Evolutionary conservation across 2,888 invertebrate species (phyloP), one percentile per base, ranked within the genome.

Genomic region (Pollenia angustigena): DNA sequence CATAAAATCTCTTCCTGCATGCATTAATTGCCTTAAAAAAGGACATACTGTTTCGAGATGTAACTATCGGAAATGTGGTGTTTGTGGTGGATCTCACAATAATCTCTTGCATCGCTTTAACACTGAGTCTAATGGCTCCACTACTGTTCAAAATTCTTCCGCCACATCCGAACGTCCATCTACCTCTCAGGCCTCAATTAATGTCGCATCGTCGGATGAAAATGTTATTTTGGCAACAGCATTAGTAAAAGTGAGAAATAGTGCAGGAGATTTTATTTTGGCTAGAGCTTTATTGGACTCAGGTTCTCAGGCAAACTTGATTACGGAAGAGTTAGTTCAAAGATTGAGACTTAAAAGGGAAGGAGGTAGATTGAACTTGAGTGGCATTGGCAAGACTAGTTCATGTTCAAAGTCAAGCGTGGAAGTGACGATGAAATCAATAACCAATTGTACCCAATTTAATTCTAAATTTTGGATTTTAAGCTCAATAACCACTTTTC

Each of bases 371-470:
- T 64, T 82, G 48, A 85, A 71, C 44, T 64, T 86, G 0, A 62
- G 69, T n/a, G 82, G 75, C 11, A 85, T 85, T 18, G 83, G 85
- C 6, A 58, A 71, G 11, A 64, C 74, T 11, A 85, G 60, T 42
- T 50, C 82, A 23, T 2, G 23, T 1, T 23, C 23, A 23, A 23
- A 23, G 23, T 23, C 23, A 23, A 23, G 23, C 23, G 23, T 23
- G 23, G 23, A 23, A 23, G 23, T 23, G 23, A 23, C 23, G 23
- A 23, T 23, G 23, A 23, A 23, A 3, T 23, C 23, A 23, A 23
- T 23, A 23, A 2, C 23, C 23, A 23, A 23, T 23, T 23, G 23
- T 23, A 23, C 23, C 23, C 23, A 23, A 23, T 23, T 23, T 2
- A 23, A 23, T 46, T 48, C 48, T 4, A 48, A 48, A 14, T 48